Evolutionary conservation across 2,888 invertebrate genomes (phyloP), one percentile per base, ranked within the genome.

Genomic region (Heteromyza rotundicornis): DNA sequence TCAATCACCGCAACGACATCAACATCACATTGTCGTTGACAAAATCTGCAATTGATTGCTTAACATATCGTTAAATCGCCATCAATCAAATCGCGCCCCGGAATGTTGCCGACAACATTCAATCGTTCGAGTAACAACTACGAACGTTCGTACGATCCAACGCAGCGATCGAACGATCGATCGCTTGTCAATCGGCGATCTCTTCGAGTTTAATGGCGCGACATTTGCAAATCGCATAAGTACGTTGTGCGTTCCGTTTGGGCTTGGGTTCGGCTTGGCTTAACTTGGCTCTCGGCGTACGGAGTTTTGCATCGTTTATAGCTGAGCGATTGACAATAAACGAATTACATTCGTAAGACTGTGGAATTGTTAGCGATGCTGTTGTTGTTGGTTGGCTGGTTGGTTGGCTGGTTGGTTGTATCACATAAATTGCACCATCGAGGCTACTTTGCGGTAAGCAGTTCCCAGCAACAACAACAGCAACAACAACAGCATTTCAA

Each of bases 21-120:
- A 51, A 40, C 36, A 40, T 56, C 44, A 51, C 47, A 47, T 8
- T 47, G 20, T 47, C 47, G 14, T 47, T 47, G 47, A 47, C 47
- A 47, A 47, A 47, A 47, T 47, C 47, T 5, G 19, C 19, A 17
- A 47, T 47, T 47, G 47, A 47, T 47, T 17, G 47, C 47, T 47
- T 20, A 76, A 76, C 76, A 76, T 75, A 71, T 73, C 69, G 71
- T 80, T 78, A 79, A 80, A 79, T 80, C 80, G 76, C 75, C 81
- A 82, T 82, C 81, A 78, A 82, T 82, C 82, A 82, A 79, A 72
- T 66, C 64, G 57, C 47, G 35, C 20, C 3, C 17, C 17, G 5
- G 19, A 20, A 47, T 17, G 7, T 47, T 17, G 20, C 20, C 47
- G 47, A 47, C 47, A 47, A 47, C 47, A 47, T 47, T 47, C 47